Evolutionary conservation across 2,113 vertebrate species (phyloP).

Genomic region (Piprites chloris): DNA sequence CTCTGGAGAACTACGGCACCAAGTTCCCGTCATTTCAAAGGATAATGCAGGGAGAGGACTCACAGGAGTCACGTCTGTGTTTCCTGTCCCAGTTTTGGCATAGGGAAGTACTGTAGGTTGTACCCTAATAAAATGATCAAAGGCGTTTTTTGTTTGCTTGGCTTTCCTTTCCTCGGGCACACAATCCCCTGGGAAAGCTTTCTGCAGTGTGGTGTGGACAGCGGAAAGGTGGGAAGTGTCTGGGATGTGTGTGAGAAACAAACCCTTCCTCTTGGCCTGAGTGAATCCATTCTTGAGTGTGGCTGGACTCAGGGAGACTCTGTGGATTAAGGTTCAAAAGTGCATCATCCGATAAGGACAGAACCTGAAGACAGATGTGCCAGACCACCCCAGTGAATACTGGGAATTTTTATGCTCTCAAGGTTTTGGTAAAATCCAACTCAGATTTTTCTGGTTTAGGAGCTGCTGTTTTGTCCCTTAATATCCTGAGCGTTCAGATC

Average conservation of each 20-base stretch:
- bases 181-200: background rate
- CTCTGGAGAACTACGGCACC: background rate
- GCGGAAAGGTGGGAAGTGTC: background rate
- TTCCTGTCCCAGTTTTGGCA: constrained; percentile 15
- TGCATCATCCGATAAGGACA: background rate
- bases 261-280: background rate
- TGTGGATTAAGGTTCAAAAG: background rate
- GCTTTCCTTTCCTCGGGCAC: background rate
- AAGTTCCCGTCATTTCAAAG: background rate
- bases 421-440: background rate
- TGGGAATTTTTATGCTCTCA: background rate
- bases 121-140: background rate
- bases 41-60: background rate
- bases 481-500: background rate
- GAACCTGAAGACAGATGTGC: background rate
- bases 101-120: background rate
- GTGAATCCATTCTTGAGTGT: background rate
- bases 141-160: background rate
- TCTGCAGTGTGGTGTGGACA: background rate
- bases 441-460: background rate
- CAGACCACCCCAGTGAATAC: background rate
- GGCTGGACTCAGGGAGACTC: background rate
- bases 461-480: background rate
- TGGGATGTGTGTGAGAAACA: background rate
- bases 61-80: constrained; percentile 26